Conservation (phyloP, 64 coral and sea anemone genomes). For the Trachythela sp. region DNA sequence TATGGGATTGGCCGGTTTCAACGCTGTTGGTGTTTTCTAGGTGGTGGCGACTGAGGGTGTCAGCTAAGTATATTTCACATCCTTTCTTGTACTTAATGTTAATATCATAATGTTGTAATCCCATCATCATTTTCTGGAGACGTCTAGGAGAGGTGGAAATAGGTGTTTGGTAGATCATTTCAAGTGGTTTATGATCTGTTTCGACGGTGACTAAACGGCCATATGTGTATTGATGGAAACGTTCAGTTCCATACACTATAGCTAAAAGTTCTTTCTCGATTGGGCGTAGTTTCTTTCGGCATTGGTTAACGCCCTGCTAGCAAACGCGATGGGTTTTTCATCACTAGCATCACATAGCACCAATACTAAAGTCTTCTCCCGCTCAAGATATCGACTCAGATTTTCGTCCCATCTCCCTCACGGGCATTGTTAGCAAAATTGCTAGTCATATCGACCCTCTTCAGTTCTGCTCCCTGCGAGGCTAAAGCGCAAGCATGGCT, state of each 20-base stretch:
- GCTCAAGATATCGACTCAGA: too few species aligned
- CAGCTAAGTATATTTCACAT: not conserved
- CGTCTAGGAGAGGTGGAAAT: not conserved
- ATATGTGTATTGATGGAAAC: not conserved
- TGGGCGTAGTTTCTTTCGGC: not conserved
- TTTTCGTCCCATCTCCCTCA: too few species aligned
- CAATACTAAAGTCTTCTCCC: too few species aligned
- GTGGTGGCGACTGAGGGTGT: not conserved
- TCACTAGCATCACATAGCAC: not conserved
- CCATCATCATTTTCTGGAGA: not conserved
- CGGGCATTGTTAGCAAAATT: too few species aligned
- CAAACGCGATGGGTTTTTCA: not conserved
- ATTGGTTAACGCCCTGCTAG: not conserved
- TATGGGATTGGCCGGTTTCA: not conserved
- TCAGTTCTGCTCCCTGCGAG: too few species aligned
- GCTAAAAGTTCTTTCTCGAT: not conserved
- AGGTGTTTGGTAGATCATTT: not conserved
- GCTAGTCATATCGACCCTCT: too few species aligned
- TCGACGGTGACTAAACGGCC: not conserved
- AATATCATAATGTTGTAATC: not conserved
- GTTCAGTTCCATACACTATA: not conserved
- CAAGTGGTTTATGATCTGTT: not conserved
- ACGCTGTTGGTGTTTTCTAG: not conserved
- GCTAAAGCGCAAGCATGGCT: too few species aligned
- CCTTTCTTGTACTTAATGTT: not conserved